Conservation (phyloP, 2,797 vertebrate species). For the Erethizon dorsatum region DNA sequence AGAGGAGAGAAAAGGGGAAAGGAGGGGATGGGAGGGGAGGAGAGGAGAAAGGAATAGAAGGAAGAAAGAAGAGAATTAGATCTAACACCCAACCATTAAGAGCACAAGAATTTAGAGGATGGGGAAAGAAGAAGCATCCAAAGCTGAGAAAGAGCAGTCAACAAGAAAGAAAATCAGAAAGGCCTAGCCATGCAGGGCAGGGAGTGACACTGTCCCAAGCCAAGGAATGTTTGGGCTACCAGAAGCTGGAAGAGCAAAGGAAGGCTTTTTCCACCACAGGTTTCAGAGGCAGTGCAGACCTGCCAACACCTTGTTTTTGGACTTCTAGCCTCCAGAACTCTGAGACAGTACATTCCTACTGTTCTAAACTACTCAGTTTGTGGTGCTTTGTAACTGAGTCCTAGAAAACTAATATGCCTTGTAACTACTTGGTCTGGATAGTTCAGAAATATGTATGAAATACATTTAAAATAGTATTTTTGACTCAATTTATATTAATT, state of each 20-base stretch:
- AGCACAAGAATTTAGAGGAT: background rate
- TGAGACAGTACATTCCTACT: background rate
- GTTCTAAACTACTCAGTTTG: background rate
- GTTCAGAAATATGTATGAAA: background rate
- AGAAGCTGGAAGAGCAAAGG: background rate
- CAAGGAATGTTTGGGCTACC: background rate
- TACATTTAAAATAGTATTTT: slow-evolving; percentile 5
- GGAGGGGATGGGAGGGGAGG: accelerated
- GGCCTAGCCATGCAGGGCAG: too few species aligned
- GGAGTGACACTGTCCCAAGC: background rate
- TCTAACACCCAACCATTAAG: background rate
- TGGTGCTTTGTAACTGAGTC: background rate
- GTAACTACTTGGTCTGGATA: background rate
- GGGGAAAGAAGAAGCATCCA: background rate
- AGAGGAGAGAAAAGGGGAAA: background rate
- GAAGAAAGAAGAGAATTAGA: background rate
- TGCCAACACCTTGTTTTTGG: background rate
- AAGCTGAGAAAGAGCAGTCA: background rate
- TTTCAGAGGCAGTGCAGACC: background rate
- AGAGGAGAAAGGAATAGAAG: background rate
- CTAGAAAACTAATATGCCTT: background rate
- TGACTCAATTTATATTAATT: background rate
- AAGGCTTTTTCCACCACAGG: too few species aligned
- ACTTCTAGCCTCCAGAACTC: background rate
- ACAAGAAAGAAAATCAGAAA: background rate